phyloP scores from a whole-genome alignment of 2,888 invertebrate genomes.

The Euplagia quadripunctaria region DNA sequence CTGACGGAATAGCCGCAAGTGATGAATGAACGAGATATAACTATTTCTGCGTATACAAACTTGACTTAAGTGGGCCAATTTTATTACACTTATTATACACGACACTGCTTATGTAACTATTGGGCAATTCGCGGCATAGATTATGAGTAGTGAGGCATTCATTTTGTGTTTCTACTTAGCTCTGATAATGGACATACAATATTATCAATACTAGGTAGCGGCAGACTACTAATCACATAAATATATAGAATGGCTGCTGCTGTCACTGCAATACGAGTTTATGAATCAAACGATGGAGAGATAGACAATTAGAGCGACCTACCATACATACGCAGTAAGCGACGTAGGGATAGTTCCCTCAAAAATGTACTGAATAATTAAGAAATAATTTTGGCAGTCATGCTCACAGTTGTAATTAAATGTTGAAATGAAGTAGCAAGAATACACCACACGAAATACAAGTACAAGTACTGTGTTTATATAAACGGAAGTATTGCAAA shows the following conservation, averaged over 20 bases:
- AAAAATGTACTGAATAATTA: too few species aligned
- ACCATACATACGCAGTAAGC: too few species aligned
- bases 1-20: neutral
- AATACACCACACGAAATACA: neutral
- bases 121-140: neutral
- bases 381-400: too few species aligned
- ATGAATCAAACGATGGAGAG: too few species aligned
- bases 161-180: neutral
- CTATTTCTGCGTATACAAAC: constrained; percentile 3
- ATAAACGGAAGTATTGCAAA: neutral
- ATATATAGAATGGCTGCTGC: too few species aligned
- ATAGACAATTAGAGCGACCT: too few species aligned
- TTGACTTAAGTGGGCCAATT: constrained; percentile 5
- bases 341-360: too few species aligned
- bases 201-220: too few species aligned
- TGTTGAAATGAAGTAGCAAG: neutral
- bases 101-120: constrained; percentile 6
- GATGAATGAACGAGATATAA: neutral
- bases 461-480: neutral
- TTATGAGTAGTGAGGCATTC: neutral
- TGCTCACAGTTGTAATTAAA: neutral
- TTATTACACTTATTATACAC: constrained; percentile 1
- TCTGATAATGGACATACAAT: neutral
- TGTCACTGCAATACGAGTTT: too few species aligned
- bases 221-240: too few species aligned